Base-by-base conservation (phyloP, 92 coral and sea anemone genomes). In the Porites divaricata region DNA sequence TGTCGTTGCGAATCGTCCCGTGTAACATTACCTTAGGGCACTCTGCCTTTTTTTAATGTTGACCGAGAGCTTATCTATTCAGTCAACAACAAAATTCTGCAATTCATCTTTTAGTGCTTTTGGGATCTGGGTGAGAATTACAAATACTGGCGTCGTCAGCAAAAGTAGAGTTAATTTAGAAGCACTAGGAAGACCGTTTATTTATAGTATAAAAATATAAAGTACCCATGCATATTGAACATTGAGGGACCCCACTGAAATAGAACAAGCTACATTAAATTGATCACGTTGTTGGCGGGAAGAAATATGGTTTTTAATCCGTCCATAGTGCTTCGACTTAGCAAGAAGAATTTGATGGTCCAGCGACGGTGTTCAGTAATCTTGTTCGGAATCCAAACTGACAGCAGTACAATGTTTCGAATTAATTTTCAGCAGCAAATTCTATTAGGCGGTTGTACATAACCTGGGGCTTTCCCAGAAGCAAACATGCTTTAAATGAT, bases 381-480 rank as follows among this genome's bases (percentile, higher is more conserved):
- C n/a, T n/a, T n/a, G n/a, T n/a, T n/a, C n/a, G 78, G 72, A 87
- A 87, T 12, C 86, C 90, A 81, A 87, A 87, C 63, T 87, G 86
- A 59, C 41, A 64, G 74, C 77, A 62, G 49, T 72, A 65, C 63
- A 87, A 53, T 51, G 81, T 81, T 62, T 80, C 81, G 14, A 9
- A 25, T 72, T 49, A 3, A 0, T 35, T 35, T 35, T 35, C 45
- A 35, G 45, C 45, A 35, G 45, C 71, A 63, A 79, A 87, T 53
- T 80, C 86, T 19, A 12, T 14, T 9, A 80, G 17, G 23, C 90
- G 90, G 45, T 87, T 87, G 79, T 63, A 69, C 79, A 80, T 70
- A 51, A 8, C 90, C 83, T 25, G 83, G 85, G 10, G 80, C 84
- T 28, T 83, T 88, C 25, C 82, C 71, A 8, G 81, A 14, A n/a